Base-by-base conservation (phyloP, 1,140 invertebrate genomes). In the Drosophila jambulina region DNA sequence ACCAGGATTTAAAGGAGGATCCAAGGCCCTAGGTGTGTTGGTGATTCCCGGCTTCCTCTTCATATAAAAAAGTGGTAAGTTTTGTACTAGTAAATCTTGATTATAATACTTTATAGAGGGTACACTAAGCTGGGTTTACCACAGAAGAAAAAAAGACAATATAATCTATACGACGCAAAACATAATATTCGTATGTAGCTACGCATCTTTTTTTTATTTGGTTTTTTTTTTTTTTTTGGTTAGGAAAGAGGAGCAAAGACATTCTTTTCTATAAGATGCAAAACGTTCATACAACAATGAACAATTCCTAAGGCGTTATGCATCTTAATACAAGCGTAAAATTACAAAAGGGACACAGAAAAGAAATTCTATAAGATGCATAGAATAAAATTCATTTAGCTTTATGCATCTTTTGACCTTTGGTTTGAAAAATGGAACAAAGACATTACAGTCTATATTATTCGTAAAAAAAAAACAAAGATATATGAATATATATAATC, bases 41-140 rank as follows among this genome's bases (percentile, higher is more conserved):
- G 8, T 12, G 13, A 21, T 17, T 15, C 12, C 9, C 9, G 21
- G 23, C 7, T 34, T 10, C 15, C 2, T 15, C 7, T 7, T 40
- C 10, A 27, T 51, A 10, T 19, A 23, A 8, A 17, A 42, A 42
- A 38, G 13, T 19, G 61, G 61, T 64, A 40, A 64, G 61, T 42
- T 60, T 32, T 34, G 0, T 0, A 0, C 0, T 10, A 12, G 4
- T 27, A n/a, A 5, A 27, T 3, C 4, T 49, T 5, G 0, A n/a
- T 12, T 19, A 49, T 49, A 0, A 3, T 12, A n/a, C 9, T 34
- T 1, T 34, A 15, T 21, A 21, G 8, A 5, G 27, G 27, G 12
- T 32, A 21, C 17, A 15, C 12, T 21, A 17, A 3, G 19, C 13
- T 9, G 51, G 29, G 29, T 1, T 51, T 13, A 21, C 3, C 2